Base-by-base conservation (phyloP, 1,140 invertebrate genomes). In the Formica selysi region DNA sequence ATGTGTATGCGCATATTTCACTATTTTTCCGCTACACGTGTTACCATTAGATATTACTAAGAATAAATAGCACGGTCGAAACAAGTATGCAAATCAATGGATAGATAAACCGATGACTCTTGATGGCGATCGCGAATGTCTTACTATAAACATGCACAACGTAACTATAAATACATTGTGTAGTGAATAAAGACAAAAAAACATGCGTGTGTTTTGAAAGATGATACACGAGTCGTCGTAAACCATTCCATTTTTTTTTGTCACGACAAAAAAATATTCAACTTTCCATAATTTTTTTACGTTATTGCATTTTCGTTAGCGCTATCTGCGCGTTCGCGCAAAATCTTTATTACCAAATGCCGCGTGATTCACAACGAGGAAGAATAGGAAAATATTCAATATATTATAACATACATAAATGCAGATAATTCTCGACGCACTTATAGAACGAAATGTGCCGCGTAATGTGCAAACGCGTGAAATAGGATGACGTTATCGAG, bases 401-500 rank as follows among this genome's bases (percentile, higher is more conserved):
- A 19, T 51, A 51, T 3, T 10, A 26, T 29, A 26, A 22, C 19
- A 6, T 22, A 51, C 3, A 51, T 19, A 51, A 73, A 44, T 16
- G 54, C 54, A 61, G 79, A 61, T 83, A 83, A 83, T 74, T 83
- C 48, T 22, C 61, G 32, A 65, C 41, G 73, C 26, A 16, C 8
- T 22, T 19, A 38, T 29, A 26, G 51, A 51, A 51, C 48, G 54
- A 89, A 88, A 88, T 79, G 61, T 78, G 71, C 83, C 41, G 76
- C 67, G 73, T 88, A 81, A 76, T 67, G 61, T 68, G 81, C 61
- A 73, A 76, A 44, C 41, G 64, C 78, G 78, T 67, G 76, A 59
- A 87, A 84, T 65, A 67, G 70, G 41, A 76, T 65, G 70, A 3
- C 62, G 62, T 84, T 88, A 88, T 88, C 87, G 70, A 19, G 32